These are phyloP conservation scores for Anguilla japonica DNA, from an alignment of 2,113 vertebrate genomes.

Conservation along the genomic window DNA sequence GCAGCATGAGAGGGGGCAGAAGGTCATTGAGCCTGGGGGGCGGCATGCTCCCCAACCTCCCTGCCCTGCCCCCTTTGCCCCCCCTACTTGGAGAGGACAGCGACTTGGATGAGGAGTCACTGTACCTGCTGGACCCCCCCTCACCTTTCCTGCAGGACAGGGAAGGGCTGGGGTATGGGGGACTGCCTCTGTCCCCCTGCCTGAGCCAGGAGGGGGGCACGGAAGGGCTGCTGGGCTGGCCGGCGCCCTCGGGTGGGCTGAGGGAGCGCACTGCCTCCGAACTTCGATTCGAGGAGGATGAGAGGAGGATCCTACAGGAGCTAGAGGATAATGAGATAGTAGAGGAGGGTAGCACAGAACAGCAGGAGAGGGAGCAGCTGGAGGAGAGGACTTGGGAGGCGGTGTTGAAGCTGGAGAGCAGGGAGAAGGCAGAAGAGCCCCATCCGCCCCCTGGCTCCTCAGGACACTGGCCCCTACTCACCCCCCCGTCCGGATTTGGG, in stretches of 20 bases:
- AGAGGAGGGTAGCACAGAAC: constrained; percentile 30
- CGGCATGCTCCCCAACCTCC: constrained; percentile 63
- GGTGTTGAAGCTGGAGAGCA: constrained; percentile 71
- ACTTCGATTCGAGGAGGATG: constrained; percentile 94
- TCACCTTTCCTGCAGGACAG: constrained; percentile 72
- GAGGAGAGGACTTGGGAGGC: constrained; percentile 79
- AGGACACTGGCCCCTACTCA: constrained; percentile 68
- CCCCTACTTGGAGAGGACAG: constrained; percentile 65
- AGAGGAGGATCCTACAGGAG: constrained; percentile 85
- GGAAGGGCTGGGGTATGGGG: constrained; percentile 57
- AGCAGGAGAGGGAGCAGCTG: constrained; percentile 70
- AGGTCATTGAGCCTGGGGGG: constrained; percentile 50
- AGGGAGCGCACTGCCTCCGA: constrained; percentile 90
- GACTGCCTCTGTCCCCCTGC: constrained; percentile 83
- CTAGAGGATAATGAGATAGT: constrained; percentile 50
- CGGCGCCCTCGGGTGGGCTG: constrained; percentile 69
- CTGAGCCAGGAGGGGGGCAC: constrained; percentile 84
- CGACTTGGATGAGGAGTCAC: constrained; percentile 68
- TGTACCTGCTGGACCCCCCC: constrained; percentile 71
- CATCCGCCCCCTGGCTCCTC: constrained; percentile 65
- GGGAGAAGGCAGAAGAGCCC: constrained; percentile 57
- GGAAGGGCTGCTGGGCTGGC: constrained; percentile 70
- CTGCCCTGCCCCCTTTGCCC: constrained; percentile 68
- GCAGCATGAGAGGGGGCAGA: constrained; percentile 63
- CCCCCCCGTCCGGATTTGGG: constrained; percentile 71